Evolutionary conservation across 2,888 invertebrate species (phyloP), one percentile per base, ranked within the genome.

Genomic region (Diadegma fenestrale): DNA sequence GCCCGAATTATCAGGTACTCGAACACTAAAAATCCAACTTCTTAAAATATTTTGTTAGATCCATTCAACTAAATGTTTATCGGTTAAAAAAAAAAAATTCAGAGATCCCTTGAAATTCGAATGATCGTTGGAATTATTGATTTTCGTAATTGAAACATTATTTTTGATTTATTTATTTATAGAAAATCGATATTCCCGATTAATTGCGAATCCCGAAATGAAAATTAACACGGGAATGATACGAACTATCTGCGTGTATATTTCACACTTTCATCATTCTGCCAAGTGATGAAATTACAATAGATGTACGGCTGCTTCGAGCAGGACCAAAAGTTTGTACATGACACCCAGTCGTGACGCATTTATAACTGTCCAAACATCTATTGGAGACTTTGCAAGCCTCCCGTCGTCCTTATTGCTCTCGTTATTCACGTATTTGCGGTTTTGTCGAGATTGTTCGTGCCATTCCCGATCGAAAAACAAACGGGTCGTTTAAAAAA

Each of bases 321-420:
- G 66, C 72, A 68, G 48, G 64, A 43, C 54, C 54, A 66, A 30
- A 30, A 78, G 66, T 78, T 72, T 72, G 68, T 51, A 14, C 51
- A n/a, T 1, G 81, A 51, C 68, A 69, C 69, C 61, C 61, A 69
- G 69, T 76, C 69, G 77, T 72, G 71, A 77, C 71, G 82, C 48
- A 58, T 66, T 54, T 61, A 72, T 48, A 72, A 78, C 58, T 37
- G 45, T 58, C 72, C 19, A 54, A 72, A 45, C 72, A 77, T 82
- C 64, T 54, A 54, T 58, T 33, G 58, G 72, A 66, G 54, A 72
- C 66, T 72, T 58, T 63, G 66, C 26, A 68, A 68, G 41, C 51
- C n/a, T 68, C n/a, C 19, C 43, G 30, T 14, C 30, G 2, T 3
- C 48, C 19, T 12, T 12, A n/a, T 33, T 0, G 33, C 3, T 12